Conservation (phyloP, 1,140 invertebrate genomes). For the Brachionus rubens region DNA sequence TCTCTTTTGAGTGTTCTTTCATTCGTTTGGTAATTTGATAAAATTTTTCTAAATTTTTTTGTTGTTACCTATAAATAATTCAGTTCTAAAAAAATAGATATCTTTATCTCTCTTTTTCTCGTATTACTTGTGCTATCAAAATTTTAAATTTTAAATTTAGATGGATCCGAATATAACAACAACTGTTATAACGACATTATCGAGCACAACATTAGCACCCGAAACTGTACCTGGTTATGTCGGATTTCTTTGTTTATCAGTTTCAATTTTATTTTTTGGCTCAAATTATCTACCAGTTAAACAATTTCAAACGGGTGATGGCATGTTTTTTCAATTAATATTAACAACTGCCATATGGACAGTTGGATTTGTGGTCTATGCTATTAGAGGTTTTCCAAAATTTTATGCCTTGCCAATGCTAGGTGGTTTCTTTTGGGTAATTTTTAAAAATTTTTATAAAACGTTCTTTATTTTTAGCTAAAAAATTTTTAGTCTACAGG, state of each 20-base stretch:
- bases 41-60: no score
- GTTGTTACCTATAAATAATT: no score
- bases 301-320: constrained; percentile 60
- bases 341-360: constrained; percentile 55
- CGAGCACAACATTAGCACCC: neutral
- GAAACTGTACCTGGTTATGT: constrained; percentile 47
- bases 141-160: neutral
- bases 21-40: no score
- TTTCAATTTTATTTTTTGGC: constrained; percentile 57
- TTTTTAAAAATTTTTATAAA: neutral
- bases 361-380: constrained; percentile 53
- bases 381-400: constrained; percentile 48
- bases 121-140: no score
- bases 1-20: no score
- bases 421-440: constrained; percentile 56
- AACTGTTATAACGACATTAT: neutral
- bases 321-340: constrained; percentile 61
- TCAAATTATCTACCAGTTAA: constrained; percentile 61
- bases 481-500: constrained; percentile 15
- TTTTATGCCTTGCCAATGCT: constrained; percentile 58
- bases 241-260: constrained; percentile 53
- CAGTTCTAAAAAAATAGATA: no score
- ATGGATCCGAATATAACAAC: constrained; percentile 27
- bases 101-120: no score
- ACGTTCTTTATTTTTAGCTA: neutral